Base-by-base conservation (phyloP, 2,113 vertebrate species). In the Crotalus viridis region DNA sequence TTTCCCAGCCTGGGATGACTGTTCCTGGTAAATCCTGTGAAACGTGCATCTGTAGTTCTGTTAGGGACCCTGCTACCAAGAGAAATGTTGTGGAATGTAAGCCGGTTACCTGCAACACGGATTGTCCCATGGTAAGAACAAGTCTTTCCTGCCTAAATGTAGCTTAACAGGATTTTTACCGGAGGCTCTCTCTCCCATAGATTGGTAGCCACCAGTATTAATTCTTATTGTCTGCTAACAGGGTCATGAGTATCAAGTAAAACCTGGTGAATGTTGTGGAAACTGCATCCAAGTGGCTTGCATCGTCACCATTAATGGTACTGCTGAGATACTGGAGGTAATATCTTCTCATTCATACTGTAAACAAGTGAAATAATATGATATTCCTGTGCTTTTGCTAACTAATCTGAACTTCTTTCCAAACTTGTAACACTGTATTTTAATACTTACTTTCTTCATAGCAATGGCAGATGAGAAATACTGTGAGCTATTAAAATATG, bases 251-350 rank as follows among this genome's bases (percentile, higher is more conserved):
- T 98, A 98, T 86, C 21, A 95, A 28, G 7, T 0, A 0, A 52
- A 59, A 10, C 26, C 95, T 0, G 97, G 95, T 10, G 2, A 97
- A 64, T 99, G 99, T 95, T 99, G 99, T 0, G 99, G 99, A 69
- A 48, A 89, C 2, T 99, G 99, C 46, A 94, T 97, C 3, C 97
- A 96, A 93, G 94, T 85, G 0, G 96, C 94, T 81, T 99, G 99
- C 91, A 21, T 96, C 54, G 28, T 98, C 55, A 85, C 10, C 55
- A 57, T 94, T 28, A 96, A 97, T 85, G 95, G 95, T 89, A 95
- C 92, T 4, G 51, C 93, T 17, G 39, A 96, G 0, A 1, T 94
- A 21, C 95, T 98, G 15, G 2, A 91, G 57, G 98, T 99, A 94
- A 97, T 54, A 92, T 87, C 10, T 94, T 89, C 9, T n/a, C 26